These are phyloP conservation scores for Tricholauxania praeusta DNA, from an alignment of 2,888 invertebrate species.

Conservation along the genomic window DNA sequence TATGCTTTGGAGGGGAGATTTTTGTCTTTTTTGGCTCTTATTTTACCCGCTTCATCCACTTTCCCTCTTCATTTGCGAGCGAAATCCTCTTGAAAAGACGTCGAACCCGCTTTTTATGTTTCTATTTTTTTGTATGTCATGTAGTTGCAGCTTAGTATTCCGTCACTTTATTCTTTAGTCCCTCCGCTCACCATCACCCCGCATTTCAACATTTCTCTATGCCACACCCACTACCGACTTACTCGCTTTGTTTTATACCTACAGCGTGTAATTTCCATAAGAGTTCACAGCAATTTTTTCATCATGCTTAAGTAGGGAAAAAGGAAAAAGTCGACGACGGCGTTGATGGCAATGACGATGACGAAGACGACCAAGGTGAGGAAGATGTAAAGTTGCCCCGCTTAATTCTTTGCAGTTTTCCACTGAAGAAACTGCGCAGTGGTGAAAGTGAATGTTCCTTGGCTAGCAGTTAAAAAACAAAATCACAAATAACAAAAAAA, in stretches of 20 bases:
- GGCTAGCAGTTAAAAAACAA: conserved; percentile 20
- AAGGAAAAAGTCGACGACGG: conserved; percentile 9
- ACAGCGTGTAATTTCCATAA: conserved; percentile 47
- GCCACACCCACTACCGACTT: conserved; percentile 24
- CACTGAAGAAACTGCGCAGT: conserved; percentile 22
- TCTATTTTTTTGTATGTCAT: conserved; percentile 40
- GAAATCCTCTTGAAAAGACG: conserved; percentile 54
- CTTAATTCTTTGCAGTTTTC: background rate
- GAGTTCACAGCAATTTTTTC: conserved; percentile 44
- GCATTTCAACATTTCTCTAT: background rate
- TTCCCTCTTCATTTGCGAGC: conserved; percentile 44
- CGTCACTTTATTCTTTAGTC: background rate
- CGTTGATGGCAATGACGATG: conserved; percentile 15
- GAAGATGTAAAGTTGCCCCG: conserved; percentile 19
- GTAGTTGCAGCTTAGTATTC: conserved; percentile 28
- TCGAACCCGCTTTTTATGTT: conserved; percentile 54
- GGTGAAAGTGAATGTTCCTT: conserved; percentile 42
- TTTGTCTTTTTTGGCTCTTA: conserved; percentile 49
- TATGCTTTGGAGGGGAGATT: conserved; percentile 45
- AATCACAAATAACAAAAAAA: conserved; percentile 26
- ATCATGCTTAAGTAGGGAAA: conserved; percentile 36
- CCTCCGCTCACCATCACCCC: background rate
- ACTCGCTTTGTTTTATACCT: conserved; percentile 43
- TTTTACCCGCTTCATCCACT: conserved; percentile 44
- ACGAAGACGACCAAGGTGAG: conserved; percentile 6